phyloP scores from a whole-genome alignment of 2,888 invertebrate species.

The Eledona agricola region DNA sequence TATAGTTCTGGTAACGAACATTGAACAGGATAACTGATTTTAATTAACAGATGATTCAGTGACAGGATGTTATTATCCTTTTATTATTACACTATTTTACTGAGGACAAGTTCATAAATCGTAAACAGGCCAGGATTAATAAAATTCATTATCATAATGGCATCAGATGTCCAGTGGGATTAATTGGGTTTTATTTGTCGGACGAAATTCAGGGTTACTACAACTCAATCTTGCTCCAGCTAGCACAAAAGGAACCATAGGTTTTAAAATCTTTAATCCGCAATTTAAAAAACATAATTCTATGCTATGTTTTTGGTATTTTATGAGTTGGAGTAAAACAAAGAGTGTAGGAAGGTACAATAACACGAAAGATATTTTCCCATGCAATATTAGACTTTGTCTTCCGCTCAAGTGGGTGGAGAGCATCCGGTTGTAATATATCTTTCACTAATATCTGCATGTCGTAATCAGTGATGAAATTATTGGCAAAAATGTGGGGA shows the following conservation, averaged over 20 bases:
- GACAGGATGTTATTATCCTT: constrained; percentile 26
- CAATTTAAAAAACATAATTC: no score
- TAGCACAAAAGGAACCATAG: no score
- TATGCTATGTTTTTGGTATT: constrained; percentile 17
- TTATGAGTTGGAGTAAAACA: constrained; percentile 2
- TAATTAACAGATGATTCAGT: constrained; percentile 21
- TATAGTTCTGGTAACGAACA: constrained; percentile 10
- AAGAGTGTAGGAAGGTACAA: constrained; percentile 15
- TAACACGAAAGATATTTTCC: constrained; percentile 15
- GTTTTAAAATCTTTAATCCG: no score
- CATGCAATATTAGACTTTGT: constrained; percentile 15
- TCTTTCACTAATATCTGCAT: no score
- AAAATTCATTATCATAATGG: neutral
- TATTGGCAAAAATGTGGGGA: no score
- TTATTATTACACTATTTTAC: constrained; percentile 9
- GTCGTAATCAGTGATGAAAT: no score
- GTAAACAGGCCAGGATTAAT: constrained; percentile 1
- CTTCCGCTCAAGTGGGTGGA: constrained; percentile 19
- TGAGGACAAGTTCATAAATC: constrained; percentile 13
- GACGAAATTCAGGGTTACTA: no score
- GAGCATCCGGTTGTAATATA: constrained; percentile 20
- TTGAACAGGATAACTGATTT: constrained; percentile 19
- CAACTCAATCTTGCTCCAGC: no score
- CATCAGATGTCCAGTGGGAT: neutral
- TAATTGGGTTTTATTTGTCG: no score